A percentile compares a stretch with the other conserved stretches of the same genome.
phyloP scores from a whole-genome alignment of 2,113 vertebrate genomes.

The Tautogolabrus adspersus region DNA sequence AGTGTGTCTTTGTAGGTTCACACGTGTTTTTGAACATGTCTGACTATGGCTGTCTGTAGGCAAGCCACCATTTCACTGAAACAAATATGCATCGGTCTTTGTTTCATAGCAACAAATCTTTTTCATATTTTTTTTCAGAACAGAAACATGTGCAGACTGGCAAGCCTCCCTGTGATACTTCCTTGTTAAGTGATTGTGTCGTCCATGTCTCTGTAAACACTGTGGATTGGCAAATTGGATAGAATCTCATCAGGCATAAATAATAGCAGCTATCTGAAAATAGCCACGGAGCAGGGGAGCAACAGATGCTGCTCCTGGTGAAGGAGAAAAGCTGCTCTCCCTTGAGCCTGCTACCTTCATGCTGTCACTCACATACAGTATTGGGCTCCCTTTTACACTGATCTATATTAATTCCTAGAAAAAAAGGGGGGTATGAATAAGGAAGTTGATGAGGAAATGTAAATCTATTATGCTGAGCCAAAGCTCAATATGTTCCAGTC shows the following conservation, averaged over 20 bases:
- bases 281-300: constrained; percentile 71
- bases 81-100: constrained; percentile 2
- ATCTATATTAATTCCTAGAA: constrained; percentile 80
- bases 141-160: constrained; percentile 17
- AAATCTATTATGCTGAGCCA: constrained; percentile 79
- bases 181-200: constrained; percentile 50
- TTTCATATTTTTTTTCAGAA: constrained; percentile 16
- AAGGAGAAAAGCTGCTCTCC: constrained; percentile 74
- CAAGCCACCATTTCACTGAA: neutral
- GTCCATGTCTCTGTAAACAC: constrained; percentile 61
- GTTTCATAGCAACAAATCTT: constrained; percentile 18
- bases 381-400: constrained; percentile 78
- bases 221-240: constrained; percentile 70
- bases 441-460: constrained; percentile 83
- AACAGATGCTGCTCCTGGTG: constrained; percentile 75
- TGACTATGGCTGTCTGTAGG: neutral
- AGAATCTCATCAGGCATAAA: constrained; percentile 74
- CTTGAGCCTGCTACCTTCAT: constrained; percentile 72
- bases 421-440: constrained; percentile 72
- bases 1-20: neutral
- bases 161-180: constrained; percentile 27
- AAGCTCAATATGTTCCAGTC: constrained; percentile 79
- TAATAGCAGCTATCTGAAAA: constrained; percentile 79
- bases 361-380: constrained; percentile 69
- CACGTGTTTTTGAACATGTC: neutral